A percentile compares a stretch with the other conserved stretches of the same genome.
phyloP scores from a whole-genome alignment of 2,888 invertebrate genomes.

The Synergus laeviventris region DNA sequence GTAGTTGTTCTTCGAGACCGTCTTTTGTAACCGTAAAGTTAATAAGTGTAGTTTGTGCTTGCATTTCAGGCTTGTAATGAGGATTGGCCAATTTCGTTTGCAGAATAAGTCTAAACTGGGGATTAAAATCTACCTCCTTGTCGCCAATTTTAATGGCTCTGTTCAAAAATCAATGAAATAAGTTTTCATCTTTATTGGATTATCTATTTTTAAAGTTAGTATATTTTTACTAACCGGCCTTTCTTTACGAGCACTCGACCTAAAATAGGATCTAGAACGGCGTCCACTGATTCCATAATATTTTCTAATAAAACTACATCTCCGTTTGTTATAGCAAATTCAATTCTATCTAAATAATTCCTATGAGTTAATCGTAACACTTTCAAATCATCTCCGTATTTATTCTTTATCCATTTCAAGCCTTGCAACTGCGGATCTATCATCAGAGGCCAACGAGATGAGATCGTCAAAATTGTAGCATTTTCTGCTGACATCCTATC shows the following conservation, averaged over 20 bases:
- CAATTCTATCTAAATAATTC: constrained; percentile 90
- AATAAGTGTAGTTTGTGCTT: constrained; percentile 95
- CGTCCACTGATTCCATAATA: constrained; percentile 92
- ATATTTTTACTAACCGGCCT: constrained; percentile 79
- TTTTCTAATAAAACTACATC: constrained; percentile 90
- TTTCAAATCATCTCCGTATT: constrained; percentile 84
- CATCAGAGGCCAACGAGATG: constrained; percentile 95
- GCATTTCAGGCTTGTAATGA: constrained; percentile 97
- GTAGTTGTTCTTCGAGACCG: constrained; percentile 93
- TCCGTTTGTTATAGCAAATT: constrained; percentile 85
- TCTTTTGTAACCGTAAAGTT: constrained; percentile 97
- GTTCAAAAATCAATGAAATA: neutral
- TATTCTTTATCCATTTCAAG: constrained; percentile 96
- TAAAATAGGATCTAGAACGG: constrained; percentile 92
- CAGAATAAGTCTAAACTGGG: constrained; percentile 87
- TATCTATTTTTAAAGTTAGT: neutral
- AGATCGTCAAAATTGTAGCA: constrained; percentile 92
- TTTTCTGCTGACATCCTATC: constrained; percentile 97
- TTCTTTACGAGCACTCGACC: constrained; percentile 93
- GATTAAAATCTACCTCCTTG: constrained; percentile 92
- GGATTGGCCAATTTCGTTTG: constrained; percentile 97
- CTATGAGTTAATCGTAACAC: constrained; percentile 88
- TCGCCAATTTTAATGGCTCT: constrained; percentile 90
- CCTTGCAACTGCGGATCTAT: constrained; percentile 96
- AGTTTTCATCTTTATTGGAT: neutral